Evolutionary conservation across 1,140 invertebrate species (phyloP).

Genomic region (Drosophila bifasciata): DNA sequence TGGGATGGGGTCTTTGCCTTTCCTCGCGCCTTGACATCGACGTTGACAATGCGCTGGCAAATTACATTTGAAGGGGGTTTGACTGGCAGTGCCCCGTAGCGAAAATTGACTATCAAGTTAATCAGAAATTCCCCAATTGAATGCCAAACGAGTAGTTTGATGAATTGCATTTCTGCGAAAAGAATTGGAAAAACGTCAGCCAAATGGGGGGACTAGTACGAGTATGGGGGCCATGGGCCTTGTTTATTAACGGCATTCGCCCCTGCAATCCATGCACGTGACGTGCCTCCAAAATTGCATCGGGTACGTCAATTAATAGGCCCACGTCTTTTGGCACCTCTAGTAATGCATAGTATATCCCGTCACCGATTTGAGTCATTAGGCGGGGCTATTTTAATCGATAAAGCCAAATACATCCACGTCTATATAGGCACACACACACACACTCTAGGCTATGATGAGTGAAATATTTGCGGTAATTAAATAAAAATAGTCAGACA

Average conservation of each 20-base stretch:
- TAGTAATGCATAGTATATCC: too few relatives aligned
- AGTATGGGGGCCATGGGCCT: neutral
- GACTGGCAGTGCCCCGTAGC: slow-evolving; percentile 31
- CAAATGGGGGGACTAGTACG: neutral
- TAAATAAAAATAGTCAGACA: slow-evolving; percentile 66
- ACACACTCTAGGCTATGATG: slow-evolving; percentile 45
- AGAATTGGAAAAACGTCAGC: slow-evolving; percentile 16
- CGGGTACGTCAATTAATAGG: slow-evolving; percentile 17
- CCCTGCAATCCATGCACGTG: slow-evolving; percentile 16
- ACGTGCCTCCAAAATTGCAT: slow-evolving; percentile 13
- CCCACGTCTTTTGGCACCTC: slow-evolving; percentile 4
- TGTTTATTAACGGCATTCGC: neutral
- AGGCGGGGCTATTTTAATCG: slow-evolving; percentile 29
- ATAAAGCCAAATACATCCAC: slow-evolving; percentile 35
- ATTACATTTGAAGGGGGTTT: slow-evolving; percentile 28
- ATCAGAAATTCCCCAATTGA: slow-evolving; percentile 66
- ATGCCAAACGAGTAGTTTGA: slow-evolving; percentile 55
- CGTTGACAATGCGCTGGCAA: slow-evolving; percentile 40
- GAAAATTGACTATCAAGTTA: slow-evolving; percentile 30
- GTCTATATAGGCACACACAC: slow-evolving; percentile 41
- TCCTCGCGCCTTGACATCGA: slow-evolving; percentile 27
- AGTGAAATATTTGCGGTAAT: slow-evolving; percentile 60
- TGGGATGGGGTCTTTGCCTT: neutral
- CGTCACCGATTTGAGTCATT: slow-evolving; percentile 25
- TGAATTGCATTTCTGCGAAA: slow-evolving; percentile 61